Conservation (phyloP, 1,140 invertebrate species). For the Charaxes varanes region DNA sequence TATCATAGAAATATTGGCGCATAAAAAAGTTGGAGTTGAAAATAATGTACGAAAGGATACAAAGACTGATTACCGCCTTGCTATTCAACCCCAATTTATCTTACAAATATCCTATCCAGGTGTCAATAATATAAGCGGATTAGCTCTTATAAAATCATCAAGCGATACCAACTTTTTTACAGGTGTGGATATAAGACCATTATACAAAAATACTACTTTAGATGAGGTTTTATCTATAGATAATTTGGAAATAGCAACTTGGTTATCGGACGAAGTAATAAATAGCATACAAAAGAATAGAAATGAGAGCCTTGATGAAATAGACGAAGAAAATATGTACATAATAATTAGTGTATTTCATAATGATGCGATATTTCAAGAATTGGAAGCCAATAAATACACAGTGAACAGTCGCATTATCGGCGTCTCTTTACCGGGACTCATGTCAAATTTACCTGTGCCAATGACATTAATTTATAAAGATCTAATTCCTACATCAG, state of each 20-base stretch:
- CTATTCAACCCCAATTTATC: constrained; percentile 62
- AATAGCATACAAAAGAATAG: constrained; percentile 34
- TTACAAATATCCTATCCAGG: constrained; percentile 73
- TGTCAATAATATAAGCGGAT: constrained; percentile 74
- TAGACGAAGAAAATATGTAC: constrained; percentile 33
- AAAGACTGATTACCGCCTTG: constrained; percentile 30
- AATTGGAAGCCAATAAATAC: constrained; percentile 37
- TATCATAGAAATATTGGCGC: constrained; percentile 50
- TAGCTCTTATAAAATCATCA: constrained; percentile 60
- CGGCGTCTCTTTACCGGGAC: constrained; percentile 74
- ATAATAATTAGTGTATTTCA: constrained; percentile 74
- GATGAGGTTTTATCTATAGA: constrained; percentile 59
- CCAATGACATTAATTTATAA: constrained; percentile 70
- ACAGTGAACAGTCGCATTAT: constrained; percentile 65
- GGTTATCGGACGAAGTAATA: constrained; percentile 67
- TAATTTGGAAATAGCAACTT: constrained; percentile 73
- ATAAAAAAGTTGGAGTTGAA: constrained; percentile 20
- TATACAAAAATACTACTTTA: constrained; percentile 63
- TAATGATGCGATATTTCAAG: constrained; percentile 75
- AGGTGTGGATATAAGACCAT: constrained; percentile 57
- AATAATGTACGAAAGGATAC: constrained; percentile 13
- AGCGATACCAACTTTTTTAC: constrained; percentile 41
- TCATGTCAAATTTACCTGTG: constrained; percentile 63
- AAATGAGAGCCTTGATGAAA: constrained; percentile 22
- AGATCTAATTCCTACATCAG: constrained; percentile 25